Evolutionary conservation across 2,888 invertebrate genomes (phyloP).

Genomic region (Clepsis dumicolana): DNA sequence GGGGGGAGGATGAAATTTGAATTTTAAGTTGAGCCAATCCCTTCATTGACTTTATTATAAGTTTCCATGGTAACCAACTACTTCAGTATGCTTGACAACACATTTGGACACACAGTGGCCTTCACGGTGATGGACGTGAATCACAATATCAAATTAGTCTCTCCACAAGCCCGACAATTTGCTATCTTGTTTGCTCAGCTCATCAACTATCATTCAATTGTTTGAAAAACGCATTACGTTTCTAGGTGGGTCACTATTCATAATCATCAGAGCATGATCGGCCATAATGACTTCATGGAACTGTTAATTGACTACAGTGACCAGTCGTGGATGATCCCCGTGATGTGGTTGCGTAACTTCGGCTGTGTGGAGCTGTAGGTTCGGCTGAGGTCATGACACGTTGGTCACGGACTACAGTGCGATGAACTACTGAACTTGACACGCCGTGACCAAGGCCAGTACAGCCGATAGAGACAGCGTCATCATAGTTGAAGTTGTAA

Average conservation of each 20-base stretch:
- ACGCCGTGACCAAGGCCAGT: slow-evolving; percentile 55
- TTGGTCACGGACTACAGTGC: slow-evolving; percentile 45
- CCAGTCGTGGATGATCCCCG: slow-evolving; percentile 44
- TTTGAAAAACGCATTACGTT: slow-evolving; percentile 23
- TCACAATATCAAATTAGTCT: not conserved
- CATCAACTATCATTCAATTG: slow-evolving; percentile 36
- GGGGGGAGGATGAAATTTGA: too few relatives aligned
- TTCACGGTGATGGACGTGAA: not conserved
- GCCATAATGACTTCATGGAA: slow-evolving; percentile 44
- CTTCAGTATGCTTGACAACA: too few relatives aligned
- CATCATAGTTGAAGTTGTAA: not conserved
- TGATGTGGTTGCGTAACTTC: not conserved
- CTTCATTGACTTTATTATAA: not conserved
- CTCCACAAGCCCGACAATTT: not conserved
- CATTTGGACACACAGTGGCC: not conserved
- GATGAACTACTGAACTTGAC: slow-evolving; percentile 62
- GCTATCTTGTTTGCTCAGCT: slow-evolving; percentile 23
- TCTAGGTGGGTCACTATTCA: slow-evolving; percentile 33
- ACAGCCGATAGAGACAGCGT: slow-evolving; percentile 16
- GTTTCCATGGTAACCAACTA: too few relatives aligned
- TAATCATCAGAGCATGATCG: slow-evolving; percentile 37
- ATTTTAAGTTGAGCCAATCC: too few relatives aligned
- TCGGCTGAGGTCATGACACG: slow-evolving; percentile 38
- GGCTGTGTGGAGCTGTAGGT: slow-evolving; percentile 15
- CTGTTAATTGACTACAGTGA: slow-evolving; percentile 49